These are phyloP conservation scores for Furcula furcula DNA, from an alignment of 2,888 invertebrate species.

Conservation along the genomic window DNA sequence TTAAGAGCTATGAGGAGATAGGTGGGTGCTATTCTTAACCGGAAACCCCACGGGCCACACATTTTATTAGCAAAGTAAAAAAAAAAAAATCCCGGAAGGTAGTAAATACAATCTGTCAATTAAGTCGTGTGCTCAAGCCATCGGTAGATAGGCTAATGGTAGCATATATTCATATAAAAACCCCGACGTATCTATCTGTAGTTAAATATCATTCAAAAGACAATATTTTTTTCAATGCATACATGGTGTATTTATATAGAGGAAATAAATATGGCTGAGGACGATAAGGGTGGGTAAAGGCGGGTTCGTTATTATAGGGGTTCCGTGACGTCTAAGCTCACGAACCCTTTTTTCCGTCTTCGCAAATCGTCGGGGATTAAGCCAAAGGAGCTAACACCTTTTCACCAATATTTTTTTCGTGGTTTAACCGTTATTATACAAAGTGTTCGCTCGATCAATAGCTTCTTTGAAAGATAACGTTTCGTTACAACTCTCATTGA, in stretches of 20 bases:
- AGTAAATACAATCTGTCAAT: too few relatives aligned
- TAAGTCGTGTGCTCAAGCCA: too few relatives aligned
- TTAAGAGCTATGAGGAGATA: too few relatives aligned
- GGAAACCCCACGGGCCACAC: too few relatives aligned
- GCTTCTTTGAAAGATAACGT: constrained; percentile 49
- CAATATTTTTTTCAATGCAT: too few relatives aligned
- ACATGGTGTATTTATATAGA: constrained; percentile 53
- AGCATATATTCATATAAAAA: too few relatives aligned
- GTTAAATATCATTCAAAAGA: too few relatives aligned
- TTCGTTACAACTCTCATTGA: constrained; percentile 44
- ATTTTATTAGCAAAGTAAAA: too few relatives aligned
- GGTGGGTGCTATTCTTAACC: too few relatives aligned
- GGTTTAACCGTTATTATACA: constrained; percentile 66
- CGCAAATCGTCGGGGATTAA: constrained; percentile 78
- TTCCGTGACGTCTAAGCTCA: constrained; percentile 56
- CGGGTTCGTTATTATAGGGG: constrained; percentile 54
- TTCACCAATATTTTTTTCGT: constrained; percentile 70
- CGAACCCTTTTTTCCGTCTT: constrained; percentile 77
- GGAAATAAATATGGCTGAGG: constrained; percentile 64
- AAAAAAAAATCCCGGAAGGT: too few relatives aligned
- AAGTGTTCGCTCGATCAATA: constrained; percentile 62
- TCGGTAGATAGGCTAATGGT: too few relatives aligned
- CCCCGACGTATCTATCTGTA: too few relatives aligned
- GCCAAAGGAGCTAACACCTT: constrained; percentile 71
- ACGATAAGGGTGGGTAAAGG: constrained; percentile 60